Evolutionary conservation across 1,140 invertebrate genomes (phyloP), one percentile per base, ranked within the genome.

Genomic region (Bombus difficillimus): DNA sequence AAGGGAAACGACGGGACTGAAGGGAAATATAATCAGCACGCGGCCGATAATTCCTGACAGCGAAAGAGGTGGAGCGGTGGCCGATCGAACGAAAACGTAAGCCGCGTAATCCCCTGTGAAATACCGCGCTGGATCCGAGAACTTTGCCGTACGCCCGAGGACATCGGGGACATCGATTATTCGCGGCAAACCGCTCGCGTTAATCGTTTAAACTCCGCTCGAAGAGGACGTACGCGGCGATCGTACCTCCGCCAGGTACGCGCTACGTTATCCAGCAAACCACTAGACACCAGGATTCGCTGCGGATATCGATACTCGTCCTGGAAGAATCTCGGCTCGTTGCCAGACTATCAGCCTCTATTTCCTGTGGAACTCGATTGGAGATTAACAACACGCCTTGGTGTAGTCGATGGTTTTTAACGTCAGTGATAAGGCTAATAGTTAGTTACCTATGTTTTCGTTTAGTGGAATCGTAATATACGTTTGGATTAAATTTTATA

Each of bases 91-190:
- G 92, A 90, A 93, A 93, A 90, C 88, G 91, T 93, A 93, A 94
- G 89, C 92, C 89, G 75, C 78, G 85, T 94, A 93, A 94, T 94
- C 93, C 92, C 32, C 84, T 84, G 91, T 94, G 93, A 93, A 93
- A 93, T 94, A 93, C 88, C 86, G 91, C 86, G 91, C 89, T 47
- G 91, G 91, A 92, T 91, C 92, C 90, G 92, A 92, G 93, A 93
- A 94, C 90, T 93, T 93, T 89, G 90, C 88, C 89, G 90, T 87
- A 85, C 81, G 86, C 80, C 83, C 81, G 86, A 91, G 88, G 86
- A 89, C 88, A 92, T 88, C 90, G 88, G 79, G 92, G 89, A 92
- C 92, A 93, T 93, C 92, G 92, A 94, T 94, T 94, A 94, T 93
- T 93, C 92, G 91, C 88, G 90, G 93, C 91, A 84, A 94, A 93